Conservation (phyloP, 2,797 vertebrate species). For the Sebastes ruberrimus region DNA sequence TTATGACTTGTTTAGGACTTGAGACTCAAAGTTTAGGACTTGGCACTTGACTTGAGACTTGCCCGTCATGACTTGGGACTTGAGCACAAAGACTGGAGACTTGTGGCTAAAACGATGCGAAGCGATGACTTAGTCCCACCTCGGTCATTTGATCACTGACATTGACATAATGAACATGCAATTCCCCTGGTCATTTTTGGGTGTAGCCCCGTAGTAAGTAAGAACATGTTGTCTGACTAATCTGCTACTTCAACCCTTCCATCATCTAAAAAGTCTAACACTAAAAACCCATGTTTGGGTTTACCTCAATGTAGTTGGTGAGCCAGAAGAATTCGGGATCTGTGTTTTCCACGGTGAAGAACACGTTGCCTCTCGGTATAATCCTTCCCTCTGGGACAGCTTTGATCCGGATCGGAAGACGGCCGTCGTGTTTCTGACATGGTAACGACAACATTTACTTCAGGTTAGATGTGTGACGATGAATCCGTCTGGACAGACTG, state of each 20-base stretch:
- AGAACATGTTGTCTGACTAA: background rate
- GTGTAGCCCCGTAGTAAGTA: background rate
- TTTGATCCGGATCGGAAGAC: constrained; percentile 84
- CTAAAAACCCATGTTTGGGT: background rate
- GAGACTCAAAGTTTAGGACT: background rate
- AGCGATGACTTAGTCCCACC: background rate
- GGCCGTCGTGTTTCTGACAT: constrained; percentile 81
- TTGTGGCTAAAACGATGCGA: background rate
- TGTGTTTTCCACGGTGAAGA: constrained; percentile 87
- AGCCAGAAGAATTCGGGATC: constrained; percentile 85
- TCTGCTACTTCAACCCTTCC: background rate
- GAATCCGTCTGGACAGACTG: background rate
- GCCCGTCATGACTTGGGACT: background rate
- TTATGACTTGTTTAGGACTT: background rate
- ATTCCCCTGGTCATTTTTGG: background rate
- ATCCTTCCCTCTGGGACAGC: constrained; percentile 83
- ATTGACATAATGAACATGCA: too few relatives aligned
- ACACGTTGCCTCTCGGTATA: constrained; percentile 82
- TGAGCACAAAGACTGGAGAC: background rate
- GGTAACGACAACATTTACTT: constrained; percentile 2
- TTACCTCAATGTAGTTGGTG: constrained; percentile 84
- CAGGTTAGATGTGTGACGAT: background rate
- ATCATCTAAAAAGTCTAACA: background rate
- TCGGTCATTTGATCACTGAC: background rate
- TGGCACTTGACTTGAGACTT: background rate